Evolutionary conservation across 2,888 invertebrate genomes (phyloP), one percentile per base, ranked within the genome.

Genomic region (Halictus ligatus): DNA sequence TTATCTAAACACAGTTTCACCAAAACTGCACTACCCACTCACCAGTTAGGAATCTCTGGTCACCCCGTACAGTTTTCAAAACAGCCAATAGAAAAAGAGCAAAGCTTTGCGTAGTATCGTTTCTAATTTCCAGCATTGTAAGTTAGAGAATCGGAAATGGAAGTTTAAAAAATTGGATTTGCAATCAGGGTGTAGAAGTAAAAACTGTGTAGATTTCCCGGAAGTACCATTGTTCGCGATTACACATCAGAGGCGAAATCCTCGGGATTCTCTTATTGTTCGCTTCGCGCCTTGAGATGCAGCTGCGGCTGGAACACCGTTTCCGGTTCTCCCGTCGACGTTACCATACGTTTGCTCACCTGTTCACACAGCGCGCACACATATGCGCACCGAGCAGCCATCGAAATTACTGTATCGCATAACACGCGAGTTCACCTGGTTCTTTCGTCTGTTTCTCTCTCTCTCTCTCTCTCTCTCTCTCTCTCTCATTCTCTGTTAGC

Each of bases 281-380:
- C 50, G 25, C 15, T 15, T 48, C 1, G 13, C 69, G 18, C 5
- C 67, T 76, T 46, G 58, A 79, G 77, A 46, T 54, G 43, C 60
- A 69, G 60, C 58, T 43, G 58, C 58, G 77, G 35, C 69, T 83
- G 71, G 29, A 75, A 21, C 60, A 75, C 76, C 77, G 54, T 69
- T 85, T 79, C 74, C 60, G 40, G 21, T 75, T 40, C 48, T 7
- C 71, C 43, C 54, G 46, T n/a, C 54, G 25, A 40, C 75, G 54
- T 74, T 21, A 0, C 48, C 40, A 48, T 58, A 25, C 74, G 67
- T 80, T 80, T 79, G 35, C 73, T 35, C 78, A 64, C 60, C 50
- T 75, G 78, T 83, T 72, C 60, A 46, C 60, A 46, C 58, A 48
- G 5, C 18, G n/a, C 18, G 43, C 54, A 8, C n/a, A 75, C n/a